A percentile compares a stretch with the other conserved stretches of the same genome.
Evolutionary conservation across 2,888 invertebrate species (phyloP).

Genomic region (Acanthosepion pharaonis): DNA sequence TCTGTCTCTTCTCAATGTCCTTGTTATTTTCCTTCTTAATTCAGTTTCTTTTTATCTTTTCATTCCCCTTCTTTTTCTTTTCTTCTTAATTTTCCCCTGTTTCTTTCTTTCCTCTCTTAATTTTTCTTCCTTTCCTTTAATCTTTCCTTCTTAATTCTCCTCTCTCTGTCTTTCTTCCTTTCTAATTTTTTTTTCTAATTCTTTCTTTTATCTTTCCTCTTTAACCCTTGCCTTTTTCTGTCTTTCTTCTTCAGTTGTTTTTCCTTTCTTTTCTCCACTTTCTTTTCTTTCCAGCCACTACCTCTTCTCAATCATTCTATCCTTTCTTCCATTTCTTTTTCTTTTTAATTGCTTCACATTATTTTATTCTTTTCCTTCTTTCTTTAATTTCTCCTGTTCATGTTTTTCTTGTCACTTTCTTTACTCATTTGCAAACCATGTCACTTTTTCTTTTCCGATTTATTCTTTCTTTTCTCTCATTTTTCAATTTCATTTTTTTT

Average conservation of each 20-base stretch:
- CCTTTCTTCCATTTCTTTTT: background rate
- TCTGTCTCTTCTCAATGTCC: background rate
- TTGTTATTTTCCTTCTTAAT: background rate
- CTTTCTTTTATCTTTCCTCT: background rate
- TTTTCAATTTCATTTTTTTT: background rate
- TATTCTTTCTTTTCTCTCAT: background rate
- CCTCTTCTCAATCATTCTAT: background rate
- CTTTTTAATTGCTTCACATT: too few relatives aligned
- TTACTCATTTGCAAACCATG: background rate
- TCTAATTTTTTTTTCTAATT: background rate
- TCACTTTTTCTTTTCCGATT: background rate
- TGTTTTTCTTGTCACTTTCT: background rate
- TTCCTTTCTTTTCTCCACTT: background rate
- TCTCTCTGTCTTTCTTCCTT: background rate
- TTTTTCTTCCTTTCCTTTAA: too few relatives aligned
- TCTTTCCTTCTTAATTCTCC: background rate
- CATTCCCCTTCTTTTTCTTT: background rate
- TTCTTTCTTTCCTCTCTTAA: too few relatives aligned
- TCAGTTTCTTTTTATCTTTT: background rate
- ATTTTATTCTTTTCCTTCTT: background rate
- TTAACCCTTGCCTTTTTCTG: background rate
- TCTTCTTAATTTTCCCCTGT: background rate
- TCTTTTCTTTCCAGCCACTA: background rate
- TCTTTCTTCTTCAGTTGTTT: background rate
- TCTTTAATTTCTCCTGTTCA: background rate